These are phyloP conservation scores for Glaucidium brasilianum DNA, from an alignment of 2,113 vertebrate genomes.

Conservation along the genomic window DNA sequence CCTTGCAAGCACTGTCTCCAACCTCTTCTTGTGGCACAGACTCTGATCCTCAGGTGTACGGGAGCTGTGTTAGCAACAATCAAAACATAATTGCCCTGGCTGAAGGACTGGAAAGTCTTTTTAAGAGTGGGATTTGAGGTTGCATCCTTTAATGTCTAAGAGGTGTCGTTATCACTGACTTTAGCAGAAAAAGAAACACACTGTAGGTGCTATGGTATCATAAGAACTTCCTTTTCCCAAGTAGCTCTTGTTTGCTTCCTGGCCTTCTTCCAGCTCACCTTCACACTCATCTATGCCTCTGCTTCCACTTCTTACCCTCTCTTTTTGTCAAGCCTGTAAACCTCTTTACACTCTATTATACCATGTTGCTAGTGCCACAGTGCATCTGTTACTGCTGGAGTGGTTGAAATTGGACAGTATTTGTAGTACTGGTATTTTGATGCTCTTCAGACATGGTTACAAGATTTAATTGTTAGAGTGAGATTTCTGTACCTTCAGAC, in stretches of 20 bases:
- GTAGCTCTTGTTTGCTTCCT: not conserved
- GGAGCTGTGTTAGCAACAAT: not conserved
- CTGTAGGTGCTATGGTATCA: not conserved
- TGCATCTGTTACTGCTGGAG: not conserved
- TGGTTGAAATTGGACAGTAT: not conserved
- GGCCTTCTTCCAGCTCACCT: not conserved
- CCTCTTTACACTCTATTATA: not conserved
- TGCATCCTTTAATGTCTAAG: not conserved
- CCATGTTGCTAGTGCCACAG: rapidly evolving
- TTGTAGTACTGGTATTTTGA: not conserved
- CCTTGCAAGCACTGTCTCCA: not conserved
- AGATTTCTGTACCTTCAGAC: not conserved
- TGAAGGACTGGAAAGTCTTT: not conserved
- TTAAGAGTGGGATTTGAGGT: not conserved
- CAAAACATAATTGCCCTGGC: not conserved
- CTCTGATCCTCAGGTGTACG: not conserved
- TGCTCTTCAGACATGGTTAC: not conserved
- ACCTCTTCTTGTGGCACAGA: not conserved
- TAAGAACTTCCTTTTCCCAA: not conserved
- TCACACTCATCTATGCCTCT: not conserved
- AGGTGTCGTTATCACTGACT: not conserved
- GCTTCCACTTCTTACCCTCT: not conserved
- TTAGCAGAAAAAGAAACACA: not conserved
- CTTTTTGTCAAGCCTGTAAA: not conserved
- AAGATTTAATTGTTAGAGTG: not conserved